These are phyloP conservation scores for Formicarius rufipectus DNA, from an alignment of 2,113 vertebrate genomes.

Conservation along the genomic window DNA sequence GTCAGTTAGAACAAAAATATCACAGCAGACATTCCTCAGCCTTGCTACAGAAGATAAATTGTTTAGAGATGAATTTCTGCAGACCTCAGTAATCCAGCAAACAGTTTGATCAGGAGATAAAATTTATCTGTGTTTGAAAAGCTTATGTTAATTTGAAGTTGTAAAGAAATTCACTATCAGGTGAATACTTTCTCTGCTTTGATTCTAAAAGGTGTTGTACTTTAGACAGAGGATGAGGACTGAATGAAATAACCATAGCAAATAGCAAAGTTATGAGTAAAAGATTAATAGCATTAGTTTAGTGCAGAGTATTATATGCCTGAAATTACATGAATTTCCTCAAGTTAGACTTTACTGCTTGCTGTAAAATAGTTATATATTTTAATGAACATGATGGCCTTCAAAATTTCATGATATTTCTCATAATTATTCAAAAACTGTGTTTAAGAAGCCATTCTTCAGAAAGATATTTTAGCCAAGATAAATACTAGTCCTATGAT, in stretches of 20 bases:
- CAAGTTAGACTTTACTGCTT: neutral
- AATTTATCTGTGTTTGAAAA: neutral
- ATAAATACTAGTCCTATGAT: neutral
- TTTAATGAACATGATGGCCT: neutral
- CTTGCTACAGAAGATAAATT: neutral
- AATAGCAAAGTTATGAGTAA: neutral
- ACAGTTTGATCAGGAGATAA: neutral
- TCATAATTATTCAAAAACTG: neutral
- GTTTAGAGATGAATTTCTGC: neutral
- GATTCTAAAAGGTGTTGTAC: neutral
- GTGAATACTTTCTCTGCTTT: neutral
- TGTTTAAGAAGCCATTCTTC: neutral
- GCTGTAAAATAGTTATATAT: neutral
- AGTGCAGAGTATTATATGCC: neutral
- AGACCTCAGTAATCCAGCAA: neutral
- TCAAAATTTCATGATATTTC: neutral
- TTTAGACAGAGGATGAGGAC: constrained; percentile 7
- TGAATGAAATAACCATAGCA: neutral
- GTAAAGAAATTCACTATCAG: constrained; percentile 8
- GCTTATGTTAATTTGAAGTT: neutral
- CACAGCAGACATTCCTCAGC: neutral
- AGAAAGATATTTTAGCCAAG: neutral
- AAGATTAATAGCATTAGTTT: neutral
- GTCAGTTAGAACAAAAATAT: neutral
- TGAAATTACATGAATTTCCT: neutral